These are phyloP conservation scores for Felis catus DNA, from an alignment of 2,113 vertebrate species.

Conservation along the genomic window DNA sequence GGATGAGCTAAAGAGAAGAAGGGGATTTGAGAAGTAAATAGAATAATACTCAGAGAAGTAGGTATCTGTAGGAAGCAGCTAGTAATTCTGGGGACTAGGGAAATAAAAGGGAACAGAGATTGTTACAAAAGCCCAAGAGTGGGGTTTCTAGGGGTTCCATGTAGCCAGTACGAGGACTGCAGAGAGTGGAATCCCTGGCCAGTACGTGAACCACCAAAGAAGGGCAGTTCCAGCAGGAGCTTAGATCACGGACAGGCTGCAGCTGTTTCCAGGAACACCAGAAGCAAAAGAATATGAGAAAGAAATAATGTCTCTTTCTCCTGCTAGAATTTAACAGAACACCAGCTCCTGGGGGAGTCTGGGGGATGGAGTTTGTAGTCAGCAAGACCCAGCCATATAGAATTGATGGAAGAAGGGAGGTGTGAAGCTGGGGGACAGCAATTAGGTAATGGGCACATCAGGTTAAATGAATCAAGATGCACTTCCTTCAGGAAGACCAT, in stretches of 20 bases:
- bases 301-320: not conserved
- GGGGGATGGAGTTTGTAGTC: not conserved
- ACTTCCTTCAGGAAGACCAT: slow-evolving; percentile 11
- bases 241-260: not conserved
- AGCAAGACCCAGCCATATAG: not conserved
- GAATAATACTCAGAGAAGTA: not conserved
- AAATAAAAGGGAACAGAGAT: not conserved
- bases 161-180: not conserved
- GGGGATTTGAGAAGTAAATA: not conserved
- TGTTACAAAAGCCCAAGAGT: not conserved
- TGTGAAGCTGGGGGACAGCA: not conserved
- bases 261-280: not conserved
- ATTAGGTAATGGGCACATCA: not conserved
- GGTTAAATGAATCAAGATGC: not conserved
- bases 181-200: not conserved
- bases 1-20: not conserved
- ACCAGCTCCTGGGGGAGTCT: not conserved
- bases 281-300: not conserved
- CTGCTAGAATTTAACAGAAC: not conserved
- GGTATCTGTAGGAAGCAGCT: not conserved
- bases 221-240: not conserved
- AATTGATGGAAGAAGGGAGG: not conserved
- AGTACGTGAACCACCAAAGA: not conserved
- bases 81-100: not conserved
- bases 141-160: not conserved